Conservation (phyloP, 2,113 vertebrate genomes). For the Nothobranchius kuhntae region DNA sequence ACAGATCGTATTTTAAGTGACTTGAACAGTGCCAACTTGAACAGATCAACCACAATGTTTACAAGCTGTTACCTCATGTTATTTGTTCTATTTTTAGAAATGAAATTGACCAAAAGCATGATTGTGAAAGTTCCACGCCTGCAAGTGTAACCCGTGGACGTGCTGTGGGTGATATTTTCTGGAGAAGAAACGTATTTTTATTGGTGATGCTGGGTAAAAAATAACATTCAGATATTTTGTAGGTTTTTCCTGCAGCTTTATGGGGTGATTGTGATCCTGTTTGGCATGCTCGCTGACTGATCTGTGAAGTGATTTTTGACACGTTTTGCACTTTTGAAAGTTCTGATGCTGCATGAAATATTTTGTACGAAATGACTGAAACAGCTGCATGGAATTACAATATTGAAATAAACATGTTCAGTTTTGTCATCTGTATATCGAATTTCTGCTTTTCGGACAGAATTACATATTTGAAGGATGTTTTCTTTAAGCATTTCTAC, state of each 20-base stretch:
- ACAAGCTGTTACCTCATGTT: constrained; percentile 77
- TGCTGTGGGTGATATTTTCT: constrained; percentile 49
- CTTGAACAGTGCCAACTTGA: constrained; percentile 68
- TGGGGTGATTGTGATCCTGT: constrained; percentile 53
- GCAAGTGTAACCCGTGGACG: constrained; percentile 47
- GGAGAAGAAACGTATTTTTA: constrained; percentile 51
- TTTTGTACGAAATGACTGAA: constrained; percentile 77
- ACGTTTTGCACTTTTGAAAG: constrained; percentile 78
- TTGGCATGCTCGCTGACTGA: constrained; percentile 72
- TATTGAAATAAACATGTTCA: constrained; percentile 25
- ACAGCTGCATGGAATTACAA: constrained; percentile 74
- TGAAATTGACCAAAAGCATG: constrained; percentile 50
- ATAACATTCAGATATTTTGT: constrained; percentile 48
- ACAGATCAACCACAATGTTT: constrained; percentile 74
- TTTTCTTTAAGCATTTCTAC: no score
- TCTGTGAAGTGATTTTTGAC: constrained; percentile 66
- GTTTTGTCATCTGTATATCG: constrained; percentile 43
- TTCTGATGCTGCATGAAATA: constrained; percentile 78
- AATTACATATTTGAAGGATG: no score
- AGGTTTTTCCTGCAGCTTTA: constrained; percentile 52
- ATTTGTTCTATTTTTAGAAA: constrained; percentile 30
- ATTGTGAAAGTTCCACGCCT: constrained; percentile 48
- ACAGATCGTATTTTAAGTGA: constrained; percentile 50
- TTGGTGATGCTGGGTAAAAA: constrained; percentile 39
- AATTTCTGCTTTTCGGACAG: background rate